These are phyloP conservation scores for Heteromyza rotundicornis DNA, from an alignment of 2,888 invertebrate species.

Conservation along the genomic window DNA sequence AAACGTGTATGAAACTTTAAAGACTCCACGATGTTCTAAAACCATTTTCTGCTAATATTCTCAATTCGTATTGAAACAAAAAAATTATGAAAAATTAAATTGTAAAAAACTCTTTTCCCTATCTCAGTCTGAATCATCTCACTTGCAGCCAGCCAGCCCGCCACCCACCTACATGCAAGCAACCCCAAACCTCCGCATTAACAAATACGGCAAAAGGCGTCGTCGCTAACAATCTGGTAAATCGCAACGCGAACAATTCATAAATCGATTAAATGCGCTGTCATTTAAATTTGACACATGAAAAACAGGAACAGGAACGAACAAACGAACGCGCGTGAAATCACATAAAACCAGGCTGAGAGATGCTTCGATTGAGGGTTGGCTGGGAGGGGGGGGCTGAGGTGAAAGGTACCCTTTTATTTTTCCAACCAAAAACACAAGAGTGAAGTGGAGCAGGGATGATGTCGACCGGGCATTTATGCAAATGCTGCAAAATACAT, in stretches of 20 bases:
- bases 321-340: constrained; percentile 13
- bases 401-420: neutral
- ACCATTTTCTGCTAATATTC: no score
- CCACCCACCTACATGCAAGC: neutral
- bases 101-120: no score
- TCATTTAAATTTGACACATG: constrained; percentile 56
- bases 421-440: neutral
- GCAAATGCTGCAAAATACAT: constrained; percentile 6
- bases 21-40: no score
- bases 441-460: neutral
- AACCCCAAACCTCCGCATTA: neutral
- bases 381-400: neutral
- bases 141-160: neutral
- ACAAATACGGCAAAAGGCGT: neutral
- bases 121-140: no score
- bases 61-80: no score
- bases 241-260: constrained; percentile 39
- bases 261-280: constrained; percentile 59
- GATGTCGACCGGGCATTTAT: neutral
- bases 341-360: neutral
- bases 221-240: constrained; percentile 35
- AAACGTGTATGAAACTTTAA: no score
- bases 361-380: constrained; percentile 1
- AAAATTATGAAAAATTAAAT: no score
- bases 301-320: no score